Evolutionary conservation across 2,888 invertebrate species (phyloP).

Genomic region (Torymus auratus): DNA sequence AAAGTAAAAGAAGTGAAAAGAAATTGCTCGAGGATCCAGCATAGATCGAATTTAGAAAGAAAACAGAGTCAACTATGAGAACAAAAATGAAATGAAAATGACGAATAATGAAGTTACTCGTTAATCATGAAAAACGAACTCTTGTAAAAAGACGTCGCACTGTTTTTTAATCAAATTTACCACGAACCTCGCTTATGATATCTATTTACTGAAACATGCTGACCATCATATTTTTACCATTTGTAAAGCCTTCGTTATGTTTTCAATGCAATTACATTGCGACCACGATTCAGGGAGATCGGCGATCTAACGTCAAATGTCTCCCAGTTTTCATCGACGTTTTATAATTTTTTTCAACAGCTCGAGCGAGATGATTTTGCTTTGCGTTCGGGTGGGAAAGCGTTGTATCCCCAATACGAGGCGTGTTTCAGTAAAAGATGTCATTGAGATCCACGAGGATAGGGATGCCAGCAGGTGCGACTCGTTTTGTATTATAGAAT

Average conservation of each 20-base stretch:
- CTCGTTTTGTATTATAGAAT: slow-evolving; percentile 55
- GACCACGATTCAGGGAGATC: too few species aligned
- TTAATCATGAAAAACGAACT: slow-evolving; percentile 18
- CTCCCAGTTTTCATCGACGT: slow-evolving; percentile 42
- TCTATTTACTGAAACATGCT: too few species aligned
- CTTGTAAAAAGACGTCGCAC: slow-evolving; percentile 43
- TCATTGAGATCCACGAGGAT: background rate
- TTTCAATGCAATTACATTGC: too few species aligned
- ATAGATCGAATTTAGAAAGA: slow-evolving; percentile 37
- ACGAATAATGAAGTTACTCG: slow-evolving; percentile 2
- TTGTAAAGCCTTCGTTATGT: too few species aligned
- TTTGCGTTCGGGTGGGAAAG: slow-evolving; percentile 6
- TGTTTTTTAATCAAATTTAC: slow-evolving; percentile 23
- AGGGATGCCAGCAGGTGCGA: slow-evolving; percentile 11
- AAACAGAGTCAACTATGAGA: slow-evolving; percentile 48
- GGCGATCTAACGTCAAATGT: too few species aligned
- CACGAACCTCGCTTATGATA: too few species aligned
- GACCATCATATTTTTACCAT: too few species aligned
- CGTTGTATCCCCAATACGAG: slow-evolving; percentile 4
- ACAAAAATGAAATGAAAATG: slow-evolving; percentile 3
- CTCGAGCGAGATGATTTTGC: slow-evolving; percentile 27
- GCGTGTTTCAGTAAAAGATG: background rate
- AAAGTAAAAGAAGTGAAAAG: background rate
- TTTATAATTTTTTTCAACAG: slow-evolving; percentile 48
- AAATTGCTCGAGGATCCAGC: slow-evolving; percentile 47